A percentile compares a stretch with the other conserved stretches of the same genome.
These are phyloP conservation scores for Oscheius sp. DNA, from an alignment of 2,888 invertebrate species.

Conservation along the genomic window DNA sequence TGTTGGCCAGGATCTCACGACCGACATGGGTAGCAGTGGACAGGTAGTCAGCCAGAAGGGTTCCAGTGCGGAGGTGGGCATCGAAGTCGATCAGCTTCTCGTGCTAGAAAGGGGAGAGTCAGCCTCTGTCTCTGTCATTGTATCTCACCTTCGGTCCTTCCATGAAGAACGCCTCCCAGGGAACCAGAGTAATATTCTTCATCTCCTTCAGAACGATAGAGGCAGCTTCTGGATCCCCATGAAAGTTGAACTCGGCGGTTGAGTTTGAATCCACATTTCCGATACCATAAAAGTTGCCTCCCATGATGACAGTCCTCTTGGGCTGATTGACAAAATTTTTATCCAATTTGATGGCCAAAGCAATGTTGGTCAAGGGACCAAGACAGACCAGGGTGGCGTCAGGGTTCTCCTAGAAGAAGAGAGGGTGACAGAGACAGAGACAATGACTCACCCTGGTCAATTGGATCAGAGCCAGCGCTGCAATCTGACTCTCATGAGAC, in stretches of 20 bases:
- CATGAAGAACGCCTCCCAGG: conserved; percentile 79
- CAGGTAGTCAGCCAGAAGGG: conserved; percentile 46
- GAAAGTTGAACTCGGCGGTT: conserved; percentile 84
- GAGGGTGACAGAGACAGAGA: neutral
- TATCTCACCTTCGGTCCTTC: conserved; percentile 53
- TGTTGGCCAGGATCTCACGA: conserved; percentile 40
- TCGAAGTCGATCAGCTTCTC: conserved; percentile 53
- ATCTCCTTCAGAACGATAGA: conserved; percentile 81
- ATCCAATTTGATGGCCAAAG: conserved; percentile 75
- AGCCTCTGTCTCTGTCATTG: neutral
- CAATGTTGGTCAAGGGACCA: conserved; percentile 76
- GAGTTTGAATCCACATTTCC: conserved; percentile 73
- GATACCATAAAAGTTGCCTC: conserved; percentile 71
- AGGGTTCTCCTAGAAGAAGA: conserved; percentile 28
- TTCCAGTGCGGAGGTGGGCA: conserved; percentile 50
- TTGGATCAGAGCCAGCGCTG: conserved; percentile 64
- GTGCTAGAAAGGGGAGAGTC: conserved; percentile 41
- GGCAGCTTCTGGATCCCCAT: conserved; percentile 84
- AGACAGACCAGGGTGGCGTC: conserved; percentile 50
- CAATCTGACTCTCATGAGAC: conserved; percentile 50
- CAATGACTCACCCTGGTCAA: conserved; percentile 34
- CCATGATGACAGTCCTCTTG: conserved; percentile 65
- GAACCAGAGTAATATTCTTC: conserved; percentile 79
- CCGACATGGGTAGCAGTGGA: conserved; percentile 45
- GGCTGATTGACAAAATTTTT: conserved; percentile 72